Conservation (phyloP, 2,797 vertebrate genomes). For the Rhinatrema bivittatum region DNA sequence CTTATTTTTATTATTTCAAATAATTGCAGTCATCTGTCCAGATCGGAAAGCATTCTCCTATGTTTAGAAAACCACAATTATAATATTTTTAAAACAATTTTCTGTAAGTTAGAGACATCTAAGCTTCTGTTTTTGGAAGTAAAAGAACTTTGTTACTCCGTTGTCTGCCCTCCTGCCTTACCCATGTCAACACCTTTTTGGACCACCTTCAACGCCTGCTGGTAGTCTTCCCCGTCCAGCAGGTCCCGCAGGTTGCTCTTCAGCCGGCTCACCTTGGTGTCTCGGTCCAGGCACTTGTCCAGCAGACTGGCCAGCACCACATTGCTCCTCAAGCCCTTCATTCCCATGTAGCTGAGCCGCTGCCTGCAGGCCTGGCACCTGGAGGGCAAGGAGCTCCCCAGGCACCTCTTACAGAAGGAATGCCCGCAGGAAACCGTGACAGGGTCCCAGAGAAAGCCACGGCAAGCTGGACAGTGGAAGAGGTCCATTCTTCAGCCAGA, state of each 20-base stretch:
- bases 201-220: constrained; percentile 57
- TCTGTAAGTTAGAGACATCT: too few relatives aligned
- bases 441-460: constrained; percentile 67
- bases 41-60: too few relatives aligned
- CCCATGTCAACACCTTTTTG: constrained; percentile 61
- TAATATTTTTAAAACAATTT: too few relatives aligned
- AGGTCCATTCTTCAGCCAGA: constrained; percentile 54
- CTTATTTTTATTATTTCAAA: too few relatives aligned
- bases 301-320: constrained; percentile 65
- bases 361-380: constrained; percentile 67
- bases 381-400: constrained; percentile 39
- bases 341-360: constrained; percentile 49
- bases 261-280: constrained; percentile 26
- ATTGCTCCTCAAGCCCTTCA: constrained; percentile 52
- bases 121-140: not conserved
- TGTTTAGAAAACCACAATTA: too few relatives aligned
- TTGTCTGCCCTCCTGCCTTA: constrained; percentile 34
- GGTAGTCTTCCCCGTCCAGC: constrained; percentile 51
- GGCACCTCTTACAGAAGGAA: constrained; percentile 72
- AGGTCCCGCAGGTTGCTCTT: constrained; percentile 53
- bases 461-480: constrained; percentile 70
- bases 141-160: fast-evolving
- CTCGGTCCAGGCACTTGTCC: constrained; percentile 64
- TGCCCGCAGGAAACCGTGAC: constrained; percentile 79
- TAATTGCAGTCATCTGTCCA: too few relatives aligned